Evolutionary conservation across 2,113 vertebrate species (phyloP).

Genomic region (Enhydra lutris): DNA sequence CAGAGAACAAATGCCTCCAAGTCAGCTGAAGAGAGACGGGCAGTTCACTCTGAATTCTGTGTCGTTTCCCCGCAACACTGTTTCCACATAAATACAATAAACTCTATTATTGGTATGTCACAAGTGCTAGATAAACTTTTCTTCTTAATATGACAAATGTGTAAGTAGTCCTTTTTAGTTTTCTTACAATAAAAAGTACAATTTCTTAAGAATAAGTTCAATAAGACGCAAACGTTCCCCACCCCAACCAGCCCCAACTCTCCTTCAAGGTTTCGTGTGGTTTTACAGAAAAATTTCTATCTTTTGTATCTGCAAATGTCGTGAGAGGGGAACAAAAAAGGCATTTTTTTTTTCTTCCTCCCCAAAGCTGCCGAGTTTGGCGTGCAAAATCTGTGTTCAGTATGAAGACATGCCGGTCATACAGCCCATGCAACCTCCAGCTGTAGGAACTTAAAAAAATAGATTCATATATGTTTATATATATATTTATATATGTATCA

Average conservation of each 20-base stretch:
- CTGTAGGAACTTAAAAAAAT: constrained; percentile 88
- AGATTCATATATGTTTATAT: constrained; percentile 86
- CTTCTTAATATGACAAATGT: constrained; percentile 87
- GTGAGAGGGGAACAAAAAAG: constrained; percentile 63
- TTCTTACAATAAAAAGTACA: constrained; percentile 88
- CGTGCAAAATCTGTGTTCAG: constrained; percentile 84
- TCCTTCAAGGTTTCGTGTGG: constrained; percentile 65
- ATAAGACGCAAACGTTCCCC: constrained; percentile 79
- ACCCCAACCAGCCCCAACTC: constrained; percentile 50
- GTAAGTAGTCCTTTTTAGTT: constrained; percentile 84
- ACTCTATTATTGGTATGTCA: constrained; percentile 86
- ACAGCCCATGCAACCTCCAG: constrained; percentile 90
- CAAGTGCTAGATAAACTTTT: constrained; percentile 89
- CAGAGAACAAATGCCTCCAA: constrained; percentile 52
- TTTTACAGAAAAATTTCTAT: constrained; percentile 74
- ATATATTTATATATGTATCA: constrained; percentile 85
- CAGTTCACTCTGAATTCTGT: constrained; percentile 77
- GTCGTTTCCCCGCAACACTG: constrained; percentile 85
- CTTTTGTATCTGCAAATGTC: constrained; percentile 75
- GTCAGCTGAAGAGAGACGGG: constrained; percentile 70
- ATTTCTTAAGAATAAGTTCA: constrained; percentile 82
- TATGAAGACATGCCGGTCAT: constrained; percentile 89
- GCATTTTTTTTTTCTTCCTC: constrained; percentile 40
- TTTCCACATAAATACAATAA: constrained; percentile 93
- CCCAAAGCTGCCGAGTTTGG: constrained; percentile 83